A percentile compares a stretch with the other conserved stretches of the same genome.
Evolutionary conservation across 2,888 invertebrate genomes (phyloP).

Genomic region (Drosophila barbarae): DNA sequence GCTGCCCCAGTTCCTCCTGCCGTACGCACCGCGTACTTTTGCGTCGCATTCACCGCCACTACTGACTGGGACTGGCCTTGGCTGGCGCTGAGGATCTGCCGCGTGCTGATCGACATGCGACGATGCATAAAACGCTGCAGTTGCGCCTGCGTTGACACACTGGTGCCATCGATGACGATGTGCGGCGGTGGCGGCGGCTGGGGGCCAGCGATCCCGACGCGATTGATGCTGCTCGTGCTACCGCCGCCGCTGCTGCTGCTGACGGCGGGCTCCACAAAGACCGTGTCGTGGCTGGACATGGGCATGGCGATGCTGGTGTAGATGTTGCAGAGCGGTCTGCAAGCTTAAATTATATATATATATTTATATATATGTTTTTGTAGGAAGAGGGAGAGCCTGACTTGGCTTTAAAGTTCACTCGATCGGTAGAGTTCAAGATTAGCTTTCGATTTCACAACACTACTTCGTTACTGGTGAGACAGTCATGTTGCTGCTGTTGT

Average conservation of each 20-base stretch:
- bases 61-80: constrained; percentile 45
- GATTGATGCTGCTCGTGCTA: constrained; percentile 49
- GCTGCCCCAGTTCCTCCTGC: constrained; percentile 40
- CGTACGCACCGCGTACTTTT: constrained; percentile 63
- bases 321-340: constrained; percentile 18
- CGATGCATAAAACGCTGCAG: constrained; percentile 66
- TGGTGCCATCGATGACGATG: constrained; percentile 66
- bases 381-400: constrained; percentile 17
- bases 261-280: constrained; percentile 65
- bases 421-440: constrained; percentile 37
- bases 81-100: constrained; percentile 45
- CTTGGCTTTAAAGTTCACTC: constrained; percentile 28
- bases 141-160: constrained; percentile 62
- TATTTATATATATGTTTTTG: constrained; percentile 12
- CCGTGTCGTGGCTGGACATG: constrained; percentile 66
- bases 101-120: constrained; percentile 62
- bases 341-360: constrained; percentile 24
- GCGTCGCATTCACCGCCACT: constrained; percentile 45
- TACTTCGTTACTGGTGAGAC: constrained; percentile 53
- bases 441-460: constrained; percentile 65
- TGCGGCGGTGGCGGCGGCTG: constrained; percentile 56
- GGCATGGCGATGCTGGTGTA: constrained; percentile 49
- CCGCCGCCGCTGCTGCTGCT: constrained; percentile 45
- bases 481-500: constrained; percentile 50
- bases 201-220: constrained; percentile 34